Conservation (phyloP, 1,140 invertebrate species). For the Andricus grossulariae region DNA sequence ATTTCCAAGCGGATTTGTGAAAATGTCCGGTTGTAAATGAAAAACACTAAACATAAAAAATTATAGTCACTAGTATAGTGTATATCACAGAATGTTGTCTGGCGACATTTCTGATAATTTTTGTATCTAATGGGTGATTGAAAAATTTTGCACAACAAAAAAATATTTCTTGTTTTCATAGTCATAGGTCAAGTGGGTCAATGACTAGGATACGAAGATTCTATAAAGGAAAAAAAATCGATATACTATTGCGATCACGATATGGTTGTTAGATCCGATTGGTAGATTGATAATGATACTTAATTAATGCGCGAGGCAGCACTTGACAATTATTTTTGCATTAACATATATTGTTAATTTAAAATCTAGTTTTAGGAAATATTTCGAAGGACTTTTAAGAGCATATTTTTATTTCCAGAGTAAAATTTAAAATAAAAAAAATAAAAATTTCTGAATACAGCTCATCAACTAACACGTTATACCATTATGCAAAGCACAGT, state of each 20-base stretch:
- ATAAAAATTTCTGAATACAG: too few relatives aligned
- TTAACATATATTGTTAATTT: too few relatives aligned
- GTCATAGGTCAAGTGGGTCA: slow-evolving; percentile 6
- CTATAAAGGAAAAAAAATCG: neutral
- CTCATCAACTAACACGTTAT: too few relatives aligned
- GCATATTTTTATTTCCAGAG: too few relatives aligned
- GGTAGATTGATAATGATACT: neutral
- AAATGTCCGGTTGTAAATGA: too few relatives aligned
- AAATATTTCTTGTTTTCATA: slow-evolving; percentile 5
- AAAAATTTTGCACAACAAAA: slow-evolving; percentile 1
- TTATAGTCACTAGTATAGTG: too few relatives aligned
- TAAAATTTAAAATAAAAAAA: too few relatives aligned
- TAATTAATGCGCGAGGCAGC: neutral
- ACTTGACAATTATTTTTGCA: neutral
- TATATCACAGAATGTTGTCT: neutral
- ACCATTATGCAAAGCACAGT: too few relatives aligned
- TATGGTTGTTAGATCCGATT: neutral
- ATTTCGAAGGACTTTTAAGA: too few relatives aligned
- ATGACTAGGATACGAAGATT: slow-evolving; percentile 7
- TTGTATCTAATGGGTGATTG: neutral
- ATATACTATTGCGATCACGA: neutral
- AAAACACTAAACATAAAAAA: too few relatives aligned
- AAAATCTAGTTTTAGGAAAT: too few relatives aligned
- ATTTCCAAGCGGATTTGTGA: neutral
- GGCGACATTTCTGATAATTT: neutral